A percentile compares a stretch with the other conserved stretches of the same genome.
These are phyloP conservation scores for Hemistola chrysoprasaria DNA, from an alignment of 2,888 invertebrate species.

Conservation along the genomic window DNA sequence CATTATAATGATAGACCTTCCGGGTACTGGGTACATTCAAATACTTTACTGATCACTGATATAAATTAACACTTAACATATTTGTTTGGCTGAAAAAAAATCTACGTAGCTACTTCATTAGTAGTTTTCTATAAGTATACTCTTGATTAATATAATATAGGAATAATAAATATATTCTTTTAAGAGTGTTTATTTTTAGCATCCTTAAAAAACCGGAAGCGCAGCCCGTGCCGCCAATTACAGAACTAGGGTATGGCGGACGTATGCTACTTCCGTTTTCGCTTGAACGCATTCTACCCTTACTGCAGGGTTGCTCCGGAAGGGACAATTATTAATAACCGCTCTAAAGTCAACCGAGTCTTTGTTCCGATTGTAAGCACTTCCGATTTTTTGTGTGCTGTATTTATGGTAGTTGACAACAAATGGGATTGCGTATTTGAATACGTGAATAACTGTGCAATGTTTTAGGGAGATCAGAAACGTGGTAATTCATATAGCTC, in stretches of 20 bases:
- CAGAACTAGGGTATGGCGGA: conserved; percentile 62
- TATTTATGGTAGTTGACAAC: conserved; percentile 12
- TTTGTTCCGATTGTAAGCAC: conserved; percentile 56
- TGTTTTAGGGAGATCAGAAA: too few relatives aligned
- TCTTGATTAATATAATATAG: too few relatives aligned
- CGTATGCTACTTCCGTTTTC: conserved; percentile 79
- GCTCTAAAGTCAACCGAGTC: conserved; percentile 65
- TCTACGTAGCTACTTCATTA: too few relatives aligned
- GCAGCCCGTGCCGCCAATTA: conserved; percentile 75
- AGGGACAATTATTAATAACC: conserved; percentile 70
- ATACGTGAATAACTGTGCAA: background rate
- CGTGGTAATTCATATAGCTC: too few relatives aligned
- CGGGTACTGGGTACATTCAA: too few relatives aligned
- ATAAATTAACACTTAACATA: background rate
- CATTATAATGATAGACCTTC: conserved; percentile 19
- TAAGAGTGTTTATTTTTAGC: conserved; percentile 9
- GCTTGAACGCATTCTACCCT: conserved; percentile 65
- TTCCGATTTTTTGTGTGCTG: conserved; percentile 46
- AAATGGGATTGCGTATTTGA: conserved; percentile 12
- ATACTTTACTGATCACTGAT: too few relatives aligned
- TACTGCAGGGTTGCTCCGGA: conserved; percentile 70
- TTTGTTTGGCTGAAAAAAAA: too few relatives aligned
- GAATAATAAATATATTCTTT: too few relatives aligned
- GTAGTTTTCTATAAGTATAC: too few relatives aligned
- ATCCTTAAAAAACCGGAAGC: conserved; percentile 59